Evolutionary conservation across 2,888 invertebrate species (phyloP).

Genomic region (Orchesellides sinensis): DNA sequence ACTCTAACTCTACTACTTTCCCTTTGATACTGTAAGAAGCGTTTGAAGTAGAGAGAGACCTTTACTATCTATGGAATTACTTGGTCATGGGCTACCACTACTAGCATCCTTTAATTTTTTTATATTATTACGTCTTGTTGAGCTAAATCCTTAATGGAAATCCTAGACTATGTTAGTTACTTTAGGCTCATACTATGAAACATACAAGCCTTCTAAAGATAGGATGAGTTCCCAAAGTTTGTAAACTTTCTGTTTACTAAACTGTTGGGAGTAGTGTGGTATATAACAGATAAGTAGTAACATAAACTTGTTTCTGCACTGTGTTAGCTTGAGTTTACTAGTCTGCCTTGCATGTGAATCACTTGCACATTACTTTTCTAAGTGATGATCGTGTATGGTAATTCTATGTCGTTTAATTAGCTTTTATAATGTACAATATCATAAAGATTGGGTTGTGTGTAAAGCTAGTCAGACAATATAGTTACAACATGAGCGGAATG

Average conservation of each 20-base stretch:
- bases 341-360: neutral
- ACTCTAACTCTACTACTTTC: neutral
- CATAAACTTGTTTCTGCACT: no score
- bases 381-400: slow-evolving; percentile 43
- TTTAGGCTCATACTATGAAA: no score
- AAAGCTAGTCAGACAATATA: no score
- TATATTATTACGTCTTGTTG: neutral
- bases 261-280: no score
- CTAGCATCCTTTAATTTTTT: neutral
- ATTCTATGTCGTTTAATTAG: slow-evolving; percentile 40
- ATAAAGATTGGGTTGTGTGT: slow-evolving; percentile 37
- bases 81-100: slow-evolving; percentile 1
- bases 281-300: no score
- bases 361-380: neutral
- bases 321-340: neutral
- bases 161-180: neutral
- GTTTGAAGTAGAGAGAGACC: neutral
- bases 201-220: neutral
- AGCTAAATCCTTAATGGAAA: slow-evolving; percentile 3
- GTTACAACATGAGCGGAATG: no score
- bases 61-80: neutral
- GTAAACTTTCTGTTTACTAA: no score
- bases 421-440: slow-evolving; percentile 37
- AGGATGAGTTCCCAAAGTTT: neutral
- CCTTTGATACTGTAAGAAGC: neutral